Evolutionary conservation across 2,888 invertebrate genomes (phyloP).

Genomic region (Sussaba pulchella): DNA sequence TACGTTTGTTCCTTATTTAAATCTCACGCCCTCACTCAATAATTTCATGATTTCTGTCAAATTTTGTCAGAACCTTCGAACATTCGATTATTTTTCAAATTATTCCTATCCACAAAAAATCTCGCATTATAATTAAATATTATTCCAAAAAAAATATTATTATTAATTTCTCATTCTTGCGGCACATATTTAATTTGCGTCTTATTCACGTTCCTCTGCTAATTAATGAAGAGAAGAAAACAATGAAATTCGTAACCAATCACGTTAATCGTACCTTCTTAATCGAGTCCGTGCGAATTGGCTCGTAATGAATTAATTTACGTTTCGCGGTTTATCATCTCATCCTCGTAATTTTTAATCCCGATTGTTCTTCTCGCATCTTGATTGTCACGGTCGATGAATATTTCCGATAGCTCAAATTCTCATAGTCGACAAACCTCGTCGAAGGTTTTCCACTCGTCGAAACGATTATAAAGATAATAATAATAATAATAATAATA

Average conservation of each 20-base stretch:
- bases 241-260: neutral
- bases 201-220: neutral
- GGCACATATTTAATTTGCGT: too few relatives aligned
- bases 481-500: too few relatives aligned
- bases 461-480: neutral
- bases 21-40: too few relatives aligned
- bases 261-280: neutral
- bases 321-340: neutral
- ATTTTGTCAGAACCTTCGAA: too few relatives aligned
- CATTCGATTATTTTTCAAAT: too few relatives aligned
- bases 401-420: slow-evolving; percentile 36
- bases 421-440: slow-evolving; percentile 35
- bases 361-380: slow-evolving; percentile 20
- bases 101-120: too few relatives aligned
- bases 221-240: neutral
- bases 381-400: slow-evolving; percentile 58
- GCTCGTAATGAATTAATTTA: slow-evolving; percentile 23
- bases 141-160: too few relatives aligned
- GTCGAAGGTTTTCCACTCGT: slow-evolving; percentile 39
- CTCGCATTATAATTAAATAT: too few relatives aligned
- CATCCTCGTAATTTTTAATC: neutral
- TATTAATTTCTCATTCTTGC: too few relatives aligned
- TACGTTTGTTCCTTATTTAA: slow-evolving; percentile 4
- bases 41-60: too few relatives aligned
- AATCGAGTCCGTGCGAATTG: neutral